Conservation (phyloP, 2,113 vertebrate species). For the Syngnathus scovelli region DNA sequence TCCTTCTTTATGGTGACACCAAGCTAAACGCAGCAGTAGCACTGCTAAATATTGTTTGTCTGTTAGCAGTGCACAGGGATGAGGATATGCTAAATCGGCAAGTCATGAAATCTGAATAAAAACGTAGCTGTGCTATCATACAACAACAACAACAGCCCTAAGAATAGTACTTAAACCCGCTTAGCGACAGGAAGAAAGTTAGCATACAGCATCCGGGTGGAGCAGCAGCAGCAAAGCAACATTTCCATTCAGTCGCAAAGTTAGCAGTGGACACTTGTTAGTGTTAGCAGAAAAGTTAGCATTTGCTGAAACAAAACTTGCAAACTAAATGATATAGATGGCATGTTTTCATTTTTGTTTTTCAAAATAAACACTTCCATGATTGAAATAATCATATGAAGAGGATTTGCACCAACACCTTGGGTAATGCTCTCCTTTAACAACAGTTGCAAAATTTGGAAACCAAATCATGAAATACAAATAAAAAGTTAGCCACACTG, state of each 20-base stretch:
- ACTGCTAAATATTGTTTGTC: neutral
- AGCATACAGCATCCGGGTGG: neutral
- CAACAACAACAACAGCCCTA: neutral
- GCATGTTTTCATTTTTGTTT: too few relatives aligned
- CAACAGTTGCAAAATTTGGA: too few relatives aligned
- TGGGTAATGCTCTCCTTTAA: too few relatives aligned
- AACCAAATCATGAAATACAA: too few relatives aligned
- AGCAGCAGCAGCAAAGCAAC: neutral
- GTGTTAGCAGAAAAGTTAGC: neutral
- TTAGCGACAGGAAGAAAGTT: neutral
- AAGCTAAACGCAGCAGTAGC: neutral
- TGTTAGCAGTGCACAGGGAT: neutral
- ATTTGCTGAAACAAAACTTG: neutral
- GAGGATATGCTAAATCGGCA: neutral
- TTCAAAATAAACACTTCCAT: too few relatives aligned
- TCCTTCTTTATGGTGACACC: neutral
- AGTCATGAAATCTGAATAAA: neutral
- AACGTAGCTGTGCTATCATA: neutral
- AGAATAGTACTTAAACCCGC: neutral
- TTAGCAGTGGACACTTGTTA: neutral
- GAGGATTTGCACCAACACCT: too few relatives aligned
- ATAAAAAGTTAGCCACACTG: too few relatives aligned
- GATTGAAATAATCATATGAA: too few relatives aligned
- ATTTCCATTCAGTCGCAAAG: neutral
- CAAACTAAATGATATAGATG: neutral